Evolutionary conservation across 2,113 vertebrate genomes (phyloP).

Genomic region (Ifrita kowaldi): DNA sequence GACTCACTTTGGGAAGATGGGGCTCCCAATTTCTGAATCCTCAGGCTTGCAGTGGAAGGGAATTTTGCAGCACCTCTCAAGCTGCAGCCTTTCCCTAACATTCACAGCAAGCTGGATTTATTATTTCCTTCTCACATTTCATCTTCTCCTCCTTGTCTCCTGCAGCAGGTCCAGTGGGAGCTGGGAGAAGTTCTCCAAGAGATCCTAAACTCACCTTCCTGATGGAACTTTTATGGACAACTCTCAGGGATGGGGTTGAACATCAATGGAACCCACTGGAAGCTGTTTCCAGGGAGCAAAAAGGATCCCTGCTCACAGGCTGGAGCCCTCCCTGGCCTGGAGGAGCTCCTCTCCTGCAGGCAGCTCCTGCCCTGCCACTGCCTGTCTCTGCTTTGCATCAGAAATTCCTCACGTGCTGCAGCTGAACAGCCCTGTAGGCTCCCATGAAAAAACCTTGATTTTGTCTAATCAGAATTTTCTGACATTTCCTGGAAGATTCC

Average conservation of each 20-base stretch:
- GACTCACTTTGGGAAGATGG: not conserved
- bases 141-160: not conserved
- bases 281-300: not conserved
- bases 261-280: not conserved
- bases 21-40: not conserved
- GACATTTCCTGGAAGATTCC: constrained; percentile 38
- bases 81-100: not conserved
- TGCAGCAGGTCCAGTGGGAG: not conserved
- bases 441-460: not conserved
- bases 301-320: not conserved
- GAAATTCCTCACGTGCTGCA: not conserved
- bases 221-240: not conserved
- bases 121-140: not conserved
- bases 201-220: not conserved
- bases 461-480: constrained; percentile 37
- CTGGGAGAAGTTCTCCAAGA: not conserved
- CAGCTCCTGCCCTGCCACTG: not conserved
- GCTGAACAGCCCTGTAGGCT: not conserved
- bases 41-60: not conserved
- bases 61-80: not conserved
- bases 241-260: not conserved
- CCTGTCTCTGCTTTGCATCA: not conserved
- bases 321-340: not conserved
- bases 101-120: not conserved
- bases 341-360: not conserved